Percentiles rank a stretch among this genome's conserved stretches.
These are phyloP conservation scores for Alviniconcha marisindica DNA, from an alignment of 1,140 invertebrate species.

Conservation along the genomic window DNA sequence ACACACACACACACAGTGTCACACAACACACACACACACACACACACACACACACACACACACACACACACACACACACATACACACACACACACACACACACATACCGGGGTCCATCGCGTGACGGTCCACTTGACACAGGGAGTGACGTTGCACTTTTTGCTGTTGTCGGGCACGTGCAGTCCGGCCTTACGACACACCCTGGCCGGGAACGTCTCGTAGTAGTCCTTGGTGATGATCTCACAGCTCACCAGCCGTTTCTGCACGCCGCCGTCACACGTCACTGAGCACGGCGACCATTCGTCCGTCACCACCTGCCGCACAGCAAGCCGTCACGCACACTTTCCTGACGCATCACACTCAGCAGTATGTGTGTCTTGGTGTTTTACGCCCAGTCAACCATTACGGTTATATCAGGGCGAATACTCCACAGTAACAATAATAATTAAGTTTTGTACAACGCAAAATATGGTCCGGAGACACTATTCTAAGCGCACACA, in stretches of 20 bases:
- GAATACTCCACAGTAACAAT: no score
- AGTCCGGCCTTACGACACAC: conserved; percentile 55
- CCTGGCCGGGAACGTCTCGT: conserved; percentile 56
- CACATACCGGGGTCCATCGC: conserved; percentile 60
- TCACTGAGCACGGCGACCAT: conserved; percentile 58
- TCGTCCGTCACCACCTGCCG: conserved; percentile 51
- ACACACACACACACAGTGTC: background rate
- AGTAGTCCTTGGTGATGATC: conserved; percentile 64
- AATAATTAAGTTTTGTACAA: no score
- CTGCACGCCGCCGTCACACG: conserved; percentile 57
- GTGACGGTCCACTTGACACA: conserved; percentile 62
- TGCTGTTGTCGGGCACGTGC: conserved; percentile 40
- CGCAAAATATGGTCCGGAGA: no score
- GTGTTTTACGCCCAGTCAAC: no score
- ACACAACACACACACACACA: conserved; percentile 12
- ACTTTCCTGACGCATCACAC: no score
- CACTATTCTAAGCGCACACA: no score
- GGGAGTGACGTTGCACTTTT: conserved; percentile 53
- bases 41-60: conserved; percentile 21
- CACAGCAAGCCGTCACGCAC: no score
- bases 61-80: conserved; percentile 11
- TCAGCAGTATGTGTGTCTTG: no score
- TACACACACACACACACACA: conserved; percentile 1
- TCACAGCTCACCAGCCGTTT: conserved; percentile 62
- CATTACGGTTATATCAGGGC: no score